Conservation (phyloP, 1,140 invertebrate species). For the Sycophaga agraensis region DNA sequence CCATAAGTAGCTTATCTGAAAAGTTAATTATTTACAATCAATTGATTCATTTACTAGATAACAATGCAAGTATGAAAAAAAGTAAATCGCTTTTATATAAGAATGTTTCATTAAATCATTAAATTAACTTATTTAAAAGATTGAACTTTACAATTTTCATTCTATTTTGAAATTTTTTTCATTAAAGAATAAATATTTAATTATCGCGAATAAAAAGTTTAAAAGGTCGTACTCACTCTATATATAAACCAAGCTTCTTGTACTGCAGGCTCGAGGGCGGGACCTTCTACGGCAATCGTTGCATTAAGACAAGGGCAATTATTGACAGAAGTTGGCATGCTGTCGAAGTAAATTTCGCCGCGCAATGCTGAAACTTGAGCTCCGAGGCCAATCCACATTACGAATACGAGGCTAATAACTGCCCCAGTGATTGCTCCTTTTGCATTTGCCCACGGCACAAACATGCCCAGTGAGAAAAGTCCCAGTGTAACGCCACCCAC, state of each 20-base stretch:
- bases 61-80: too few species aligned
- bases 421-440: slow-evolving; percentile 72
- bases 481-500: slow-evolving; percentile 84
- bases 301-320: slow-evolving; percentile 55
- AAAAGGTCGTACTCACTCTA: slow-evolving; percentile 38
- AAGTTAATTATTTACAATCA: slow-evolving; percentile 14
- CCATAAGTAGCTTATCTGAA: slow-evolving; percentile 73
- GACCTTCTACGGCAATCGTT: background rate
- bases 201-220: too few species aligned
- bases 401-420: slow-evolving; percentile 62
- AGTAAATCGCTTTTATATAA: too few species aligned
- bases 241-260: slow-evolving; percentile 39
- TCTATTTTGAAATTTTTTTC: too few species aligned
- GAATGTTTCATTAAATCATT: too few species aligned
- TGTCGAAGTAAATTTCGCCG: slow-evolving; percentile 51
- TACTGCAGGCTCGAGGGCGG: background rate
- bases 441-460: slow-evolving; percentile 81
- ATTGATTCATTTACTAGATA: too few species aligned
- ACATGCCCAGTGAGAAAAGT: slow-evolving; percentile 85
- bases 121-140: too few species aligned
- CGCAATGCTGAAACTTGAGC: slow-evolving; percentile 64
- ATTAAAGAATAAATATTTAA: too few species aligned
- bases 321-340: slow-evolving; percentile 53
- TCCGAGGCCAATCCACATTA: slow-evolving; percentile 75
- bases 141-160: too few species aligned